Base-by-base conservation (phyloP, 2,113 vertebrate genomes). In the Progne subis region DNA sequence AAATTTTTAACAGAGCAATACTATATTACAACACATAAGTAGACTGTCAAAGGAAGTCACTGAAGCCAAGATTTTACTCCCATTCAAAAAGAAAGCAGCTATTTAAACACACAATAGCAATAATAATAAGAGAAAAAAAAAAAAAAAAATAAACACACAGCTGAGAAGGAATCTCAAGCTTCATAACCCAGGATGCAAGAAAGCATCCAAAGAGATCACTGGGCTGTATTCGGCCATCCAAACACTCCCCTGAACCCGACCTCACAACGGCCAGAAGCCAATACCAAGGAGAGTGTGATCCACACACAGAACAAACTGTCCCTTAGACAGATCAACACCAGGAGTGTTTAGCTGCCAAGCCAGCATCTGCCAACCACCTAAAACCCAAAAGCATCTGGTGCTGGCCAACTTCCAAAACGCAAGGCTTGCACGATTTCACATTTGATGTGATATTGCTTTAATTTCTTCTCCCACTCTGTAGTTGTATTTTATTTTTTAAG, bases 351-450 rank as follows among this genome's bases (percentile, higher is more conserved):
- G 92, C 86, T 87, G 95, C 84, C 95, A 95, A 89, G 69, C 44
- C 87, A 74, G 92, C 88, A 95, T 93, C 92, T 96, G 94, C 92
- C 71, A 92, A 4, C 77, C 61, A 94, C 86, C 91, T 94, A 89
- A 86, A 82, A 44, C 93, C 78, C 71, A 86, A 63, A 95, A 95
- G 93, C 94, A 95, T 55, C 90, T 90, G 87, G 75, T 6, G 0
- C 71, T 94, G 87, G 90, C 67, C 85, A 82, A 6, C 20, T 63
- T 86, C 94, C 92, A 95, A 86, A 86, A 68, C 1, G 9, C 60
- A 77, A 78, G 63, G 63, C 64, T 67, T 60, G 52, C 47, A 28
- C 6, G 39, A 83, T 81, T 88, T 39, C 26, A 21, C 29, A 4
- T 77, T 55, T 60, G 67, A 91, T 32, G 29, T 11, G 55, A 76